Conservation (phyloP, 2,113 vertebrate species). For the Prietella phreatophila region DNA sequence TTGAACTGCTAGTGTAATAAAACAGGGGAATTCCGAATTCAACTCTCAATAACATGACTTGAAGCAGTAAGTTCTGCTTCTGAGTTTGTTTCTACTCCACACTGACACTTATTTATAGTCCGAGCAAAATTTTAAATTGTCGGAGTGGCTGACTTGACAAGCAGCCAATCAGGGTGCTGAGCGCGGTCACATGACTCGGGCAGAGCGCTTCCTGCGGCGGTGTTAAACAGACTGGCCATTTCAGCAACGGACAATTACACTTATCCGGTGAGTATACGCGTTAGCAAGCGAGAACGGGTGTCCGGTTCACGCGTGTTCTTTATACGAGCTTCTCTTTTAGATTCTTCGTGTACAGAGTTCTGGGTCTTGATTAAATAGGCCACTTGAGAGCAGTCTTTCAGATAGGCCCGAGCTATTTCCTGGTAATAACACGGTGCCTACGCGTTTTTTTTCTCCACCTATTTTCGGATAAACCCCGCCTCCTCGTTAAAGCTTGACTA, state of each 20-base stretch:
- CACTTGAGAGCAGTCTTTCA: constrained; percentile 43
- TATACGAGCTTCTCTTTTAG: neutral
- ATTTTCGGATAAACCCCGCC: constrained; percentile 2
- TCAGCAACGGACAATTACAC: constrained; percentile 47
- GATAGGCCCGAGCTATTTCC: constrained; percentile 58
- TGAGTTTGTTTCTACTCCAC: no score
- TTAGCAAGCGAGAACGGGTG: neutral
- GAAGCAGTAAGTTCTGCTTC: neutral
- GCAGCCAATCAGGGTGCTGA: constrained; percentile 53
- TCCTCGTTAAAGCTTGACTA: neutral
- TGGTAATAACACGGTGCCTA: constrained; percentile 44
- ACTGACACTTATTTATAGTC: neutral
- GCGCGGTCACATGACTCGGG: constrained; percentile 53
- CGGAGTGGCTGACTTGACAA: constrained; percentile 40
- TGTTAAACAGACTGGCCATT: constrained; percentile 57
- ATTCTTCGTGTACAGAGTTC: neutral
- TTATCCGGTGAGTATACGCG: constrained; percentile 52
- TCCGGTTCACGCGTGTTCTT: neutral
- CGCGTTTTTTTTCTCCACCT: neutral
- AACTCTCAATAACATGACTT: neutral
- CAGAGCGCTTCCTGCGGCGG: constrained; percentile 53
- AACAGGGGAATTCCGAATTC: neutral
- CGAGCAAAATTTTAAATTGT: constrained; percentile 40
- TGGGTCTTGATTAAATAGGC: neutral
- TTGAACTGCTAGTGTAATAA: neutral